Percentiles rank a stretch among this genome's conserved stretches.
These are phyloP conservation scores for Scarus forsteni DNA, from an alignment of 2,797 vertebrate species.

Conservation along the genomic window DNA sequence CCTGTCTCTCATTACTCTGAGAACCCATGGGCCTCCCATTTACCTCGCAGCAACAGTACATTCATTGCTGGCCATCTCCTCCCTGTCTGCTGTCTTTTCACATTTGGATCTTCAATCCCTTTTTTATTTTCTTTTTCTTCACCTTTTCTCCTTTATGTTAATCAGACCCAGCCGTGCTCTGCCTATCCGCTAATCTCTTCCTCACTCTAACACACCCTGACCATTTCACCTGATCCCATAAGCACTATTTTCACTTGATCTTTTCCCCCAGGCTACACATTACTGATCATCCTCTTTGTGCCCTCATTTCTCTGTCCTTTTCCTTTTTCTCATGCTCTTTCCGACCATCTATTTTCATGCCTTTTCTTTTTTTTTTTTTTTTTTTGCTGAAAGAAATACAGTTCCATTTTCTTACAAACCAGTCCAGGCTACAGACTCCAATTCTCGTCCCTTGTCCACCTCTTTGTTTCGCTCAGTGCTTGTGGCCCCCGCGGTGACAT, in stretches of 20 bases:
- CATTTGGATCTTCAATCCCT: constrained; percentile 27
- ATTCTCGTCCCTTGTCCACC: constrained; percentile 26
- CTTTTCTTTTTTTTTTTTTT: constrained; percentile 16
- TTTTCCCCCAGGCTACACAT: constrained; percentile 51
- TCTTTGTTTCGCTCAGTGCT: constrained; percentile 24
- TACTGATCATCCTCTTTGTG: constrained; percentile 46
- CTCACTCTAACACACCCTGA: constrained; percentile 37
- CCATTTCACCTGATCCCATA: constrained; percentile 67
- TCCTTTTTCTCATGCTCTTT: constrained; percentile 14
- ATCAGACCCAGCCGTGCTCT: constrained; percentile 31
- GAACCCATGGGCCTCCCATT: constrained; percentile 40
- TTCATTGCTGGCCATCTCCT: constrained; percentile 14
- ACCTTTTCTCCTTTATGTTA: constrained; percentile 32
- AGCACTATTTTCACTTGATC: constrained; percentile 64
- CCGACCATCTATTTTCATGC: not conserved
- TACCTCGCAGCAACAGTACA: constrained; percentile 34
- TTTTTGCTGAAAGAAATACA: constrained; percentile 21
- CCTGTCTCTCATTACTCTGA: constrained; percentile 44
- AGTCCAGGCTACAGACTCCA: constrained; percentile 11
- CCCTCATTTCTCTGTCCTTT: constrained; percentile 4
- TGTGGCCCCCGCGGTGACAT: constrained; percentile 66
- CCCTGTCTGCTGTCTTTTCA: not conserved
- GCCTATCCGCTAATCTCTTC: constrained; percentile 57
- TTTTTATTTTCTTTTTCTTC: not conserved
- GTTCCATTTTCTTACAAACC: constrained; percentile 48